Conservation (phyloP, 2,113 vertebrate genomes). For the Malaclemys terrapin region DNA sequence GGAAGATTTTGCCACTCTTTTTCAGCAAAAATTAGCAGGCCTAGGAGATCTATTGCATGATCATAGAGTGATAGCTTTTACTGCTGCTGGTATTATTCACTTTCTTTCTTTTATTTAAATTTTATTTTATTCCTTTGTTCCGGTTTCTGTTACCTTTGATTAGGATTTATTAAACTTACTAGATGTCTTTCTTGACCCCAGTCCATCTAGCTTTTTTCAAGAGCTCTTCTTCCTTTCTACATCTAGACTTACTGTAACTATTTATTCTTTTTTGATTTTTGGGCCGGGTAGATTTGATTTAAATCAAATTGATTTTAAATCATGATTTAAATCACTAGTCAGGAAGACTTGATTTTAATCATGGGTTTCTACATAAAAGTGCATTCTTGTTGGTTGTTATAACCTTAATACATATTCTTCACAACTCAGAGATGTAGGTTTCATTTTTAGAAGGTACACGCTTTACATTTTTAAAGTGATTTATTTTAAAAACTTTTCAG, state of each 20-base stretch:
- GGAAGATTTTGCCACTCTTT: background rate
- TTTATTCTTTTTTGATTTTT: background rate
- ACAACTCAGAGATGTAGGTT: too few species aligned
- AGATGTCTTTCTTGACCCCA: background rate
- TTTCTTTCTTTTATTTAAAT: background rate
- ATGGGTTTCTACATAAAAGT: too few species aligned
- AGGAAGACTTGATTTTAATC: too few species aligned
- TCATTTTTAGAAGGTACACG: too few species aligned
- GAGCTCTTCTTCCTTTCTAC: background rate
- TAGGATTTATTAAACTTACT: background rate
- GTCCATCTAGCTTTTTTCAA: conserved; percentile 21
- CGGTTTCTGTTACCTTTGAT: conserved; percentile 19
- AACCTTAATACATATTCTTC: too few species aligned
- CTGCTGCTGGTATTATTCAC: background rate
- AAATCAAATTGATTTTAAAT: too few species aligned
- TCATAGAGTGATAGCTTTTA: background rate
- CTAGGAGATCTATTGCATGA: background rate
- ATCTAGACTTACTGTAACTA: background rate
- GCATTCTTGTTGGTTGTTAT: too few species aligned
- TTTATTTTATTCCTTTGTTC: conserved; percentile 19
- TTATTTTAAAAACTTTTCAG: too few species aligned
- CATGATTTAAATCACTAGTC: too few species aligned
- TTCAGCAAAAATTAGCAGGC: background rate
- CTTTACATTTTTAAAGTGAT: too few species aligned
- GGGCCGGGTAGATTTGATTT: background rate